Evolutionary conservation across 2,113 vertebrate species (phyloP), one percentile per base, ranked within the genome.

Genomic region (Brachypteracias leptosomus): DNA sequence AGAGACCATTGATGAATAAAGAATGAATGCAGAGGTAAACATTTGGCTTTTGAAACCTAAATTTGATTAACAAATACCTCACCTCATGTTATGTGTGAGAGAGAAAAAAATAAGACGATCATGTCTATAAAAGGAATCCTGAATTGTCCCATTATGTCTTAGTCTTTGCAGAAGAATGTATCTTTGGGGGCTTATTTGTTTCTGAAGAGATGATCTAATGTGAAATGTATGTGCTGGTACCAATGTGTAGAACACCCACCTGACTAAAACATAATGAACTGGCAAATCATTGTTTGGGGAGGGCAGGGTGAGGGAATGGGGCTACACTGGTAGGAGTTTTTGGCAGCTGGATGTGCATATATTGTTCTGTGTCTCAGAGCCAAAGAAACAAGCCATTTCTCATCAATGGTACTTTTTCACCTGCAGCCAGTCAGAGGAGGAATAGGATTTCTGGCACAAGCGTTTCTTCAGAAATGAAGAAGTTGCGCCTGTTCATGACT

Each of bases 31-130:
- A 96, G 95, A 94, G 87, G 70, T 93, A 97, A 95, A 93, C 81
- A 87, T 85, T 80, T 79, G 89, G 94, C 88, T 96, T 91, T 96
- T 97, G 91, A 98, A 97, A 98, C 86, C 79, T 68, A 89, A 83
- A 97, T 98, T 97, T 97, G 97, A 84, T 97, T 98, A 97, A 97
- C 97, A 97, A 98, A 98, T 98, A 96, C 75, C 59, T 97, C 95
- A 94, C 65, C 89, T 92, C 90, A 85, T 96, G 88, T 88, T 90
- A 24, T 75, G 61, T 94, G 83, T 58, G 85, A 33, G 82, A 88
- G 82, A 86, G 42, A 73, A 84, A 89, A 28, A 96, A 94, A 70
- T 55, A 82, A 87, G 82, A 90, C 2, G 40, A 93, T 95, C 76
- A 46, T 7, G 7, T 95, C 89, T 94, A 59, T 92, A 90, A 94